Percentiles rank a stretch among this genome's conserved stretches.
Evolutionary conservation across 1,140 invertebrate species (phyloP).

Genomic region (Temnothorax curvispinosus): DNA sequence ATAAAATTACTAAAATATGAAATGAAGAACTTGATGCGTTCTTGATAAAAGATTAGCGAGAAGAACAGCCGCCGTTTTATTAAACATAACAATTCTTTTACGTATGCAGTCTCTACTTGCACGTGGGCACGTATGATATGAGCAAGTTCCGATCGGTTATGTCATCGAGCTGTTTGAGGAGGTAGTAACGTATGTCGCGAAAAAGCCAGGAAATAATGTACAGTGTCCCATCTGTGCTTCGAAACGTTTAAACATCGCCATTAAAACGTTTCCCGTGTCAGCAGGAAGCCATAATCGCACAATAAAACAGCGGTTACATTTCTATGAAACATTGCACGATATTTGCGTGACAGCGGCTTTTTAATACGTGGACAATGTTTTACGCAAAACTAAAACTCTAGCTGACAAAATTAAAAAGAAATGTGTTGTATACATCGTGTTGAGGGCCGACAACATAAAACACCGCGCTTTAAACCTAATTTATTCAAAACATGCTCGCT

Average conservation of each 20-base stretch:
- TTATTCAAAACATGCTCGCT: slow-evolving; percentile 7
- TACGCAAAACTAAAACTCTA: not conserved
- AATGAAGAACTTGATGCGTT: not conserved
- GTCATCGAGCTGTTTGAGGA: not conserved
- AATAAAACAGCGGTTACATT: slow-evolving; percentile 29
- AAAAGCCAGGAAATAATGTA: slow-evolving; percentile 22
- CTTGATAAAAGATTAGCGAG: slow-evolving; percentile 10
- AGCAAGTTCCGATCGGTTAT: slow-evolving; percentile 31
- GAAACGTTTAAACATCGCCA: slow-evolving; percentile 31
- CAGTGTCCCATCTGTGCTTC: slow-evolving; percentile 5
- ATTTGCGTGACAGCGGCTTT: not conserved
- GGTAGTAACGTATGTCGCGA: slow-evolving; percentile 10
- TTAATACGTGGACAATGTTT: not conserved
- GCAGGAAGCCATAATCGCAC: slow-evolving; percentile 24
- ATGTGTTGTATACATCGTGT: not conserved
- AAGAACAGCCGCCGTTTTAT: not conserved
- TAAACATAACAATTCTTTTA: not conserved
- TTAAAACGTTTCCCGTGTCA: slow-evolving; percentile 42
- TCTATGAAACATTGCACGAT: not conserved
- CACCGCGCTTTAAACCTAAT: slow-evolving; percentile 21
- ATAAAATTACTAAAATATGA: too few species aligned
- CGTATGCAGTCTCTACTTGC: not conserved
- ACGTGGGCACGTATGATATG: slow-evolving; percentile 29
- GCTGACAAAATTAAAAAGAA: slow-evolving; percentile 3
- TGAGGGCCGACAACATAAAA: not conserved